Evolutionary conservation across 2,797 vertebrate genomes (phyloP), one percentile per base, ranked within the genome.

Genomic region (Chrysocyon brachyurus): DNA sequence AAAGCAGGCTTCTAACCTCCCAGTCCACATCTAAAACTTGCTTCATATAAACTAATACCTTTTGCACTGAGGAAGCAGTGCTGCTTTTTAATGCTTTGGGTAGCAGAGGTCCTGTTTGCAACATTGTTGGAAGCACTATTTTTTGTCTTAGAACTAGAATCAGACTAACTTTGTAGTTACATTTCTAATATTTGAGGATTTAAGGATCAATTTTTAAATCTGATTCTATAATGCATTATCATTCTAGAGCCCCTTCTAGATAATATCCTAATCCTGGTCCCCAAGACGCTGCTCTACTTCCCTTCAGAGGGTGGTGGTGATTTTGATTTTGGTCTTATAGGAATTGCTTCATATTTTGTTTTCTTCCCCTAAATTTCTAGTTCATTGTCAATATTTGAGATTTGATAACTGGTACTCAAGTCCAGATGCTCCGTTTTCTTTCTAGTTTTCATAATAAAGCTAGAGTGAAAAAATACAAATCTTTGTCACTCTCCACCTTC

Each of bases 111-210:
- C 59, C 56, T 90, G 52, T 86, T 94, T 68, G 22, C 59, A 85
- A 61, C 46, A 79, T 26, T 61, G 7, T 63, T 52, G 9, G 68
- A 70, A 78, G 54, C 24, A 75, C 11, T 82, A 22, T 6, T 52
- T 68, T 70, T 46, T 59, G 24, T 75, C 56, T 86, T 64, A 92
- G 49, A 57, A 61, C 46, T 83, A 66, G 33, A 79, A 15, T 91
- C 66, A 94, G 49, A 63, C 36, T 75, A 56, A 54, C 21, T 75
- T 81, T 54, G 56, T 68, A 63, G 49, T 96, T 93, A 16, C 1
- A 75, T 75, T 88, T 96, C 16, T 90, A 83, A 61, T 94, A 90
- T 68, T 88, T 90, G 40, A 89, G 87, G 56, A 72, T 61, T 66
- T 87, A 72, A 70, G 52, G 70, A 84, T 96, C 19, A 87, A 26